Conservation (phyloP, 2,113 vertebrate species). For the Cyanoramphus novaezelandiae region DNA sequence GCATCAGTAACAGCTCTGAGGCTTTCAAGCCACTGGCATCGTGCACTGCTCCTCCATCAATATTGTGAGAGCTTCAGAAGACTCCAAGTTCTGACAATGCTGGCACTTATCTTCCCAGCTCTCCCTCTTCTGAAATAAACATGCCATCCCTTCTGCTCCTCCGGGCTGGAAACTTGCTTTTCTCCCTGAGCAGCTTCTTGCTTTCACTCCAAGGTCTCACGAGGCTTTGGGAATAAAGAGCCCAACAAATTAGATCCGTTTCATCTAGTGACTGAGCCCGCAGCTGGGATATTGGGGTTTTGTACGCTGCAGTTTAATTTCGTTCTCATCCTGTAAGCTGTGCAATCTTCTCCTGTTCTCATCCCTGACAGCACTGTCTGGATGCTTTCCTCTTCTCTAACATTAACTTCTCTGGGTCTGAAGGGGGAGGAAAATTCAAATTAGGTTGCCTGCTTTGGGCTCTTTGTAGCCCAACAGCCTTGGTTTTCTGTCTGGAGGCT, state of each 20-base stretch:
- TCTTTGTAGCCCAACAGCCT: background rate
- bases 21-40: background rate
- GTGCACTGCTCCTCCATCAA: accelerated
- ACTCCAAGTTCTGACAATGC: background rate
- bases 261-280: constrained; percentile 28
- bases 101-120: background rate
- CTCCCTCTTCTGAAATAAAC: background rate
- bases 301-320: constrained; percentile 30
- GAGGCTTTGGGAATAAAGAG: constrained; percentile 48
- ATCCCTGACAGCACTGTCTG: background rate
- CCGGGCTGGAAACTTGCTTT: background rate
- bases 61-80: background rate
- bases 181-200: background rate
- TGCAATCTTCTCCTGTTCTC: constrained; percentile 1
- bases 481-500: background rate
- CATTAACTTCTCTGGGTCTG: background rate
- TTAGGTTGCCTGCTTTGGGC: background rate
- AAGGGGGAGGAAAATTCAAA: background rate
- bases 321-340: constrained; percentile 26
- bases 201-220: constrained; percentile 12
- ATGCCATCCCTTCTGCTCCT: background rate
- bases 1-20: background rate
- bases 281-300: background rate
- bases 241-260: constrained; percentile 51
- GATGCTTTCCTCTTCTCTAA: background rate